Evolutionary conservation across 1,140 invertebrate genomes (phyloP).

Genomic region (Bombus pyrosoma): DNA sequence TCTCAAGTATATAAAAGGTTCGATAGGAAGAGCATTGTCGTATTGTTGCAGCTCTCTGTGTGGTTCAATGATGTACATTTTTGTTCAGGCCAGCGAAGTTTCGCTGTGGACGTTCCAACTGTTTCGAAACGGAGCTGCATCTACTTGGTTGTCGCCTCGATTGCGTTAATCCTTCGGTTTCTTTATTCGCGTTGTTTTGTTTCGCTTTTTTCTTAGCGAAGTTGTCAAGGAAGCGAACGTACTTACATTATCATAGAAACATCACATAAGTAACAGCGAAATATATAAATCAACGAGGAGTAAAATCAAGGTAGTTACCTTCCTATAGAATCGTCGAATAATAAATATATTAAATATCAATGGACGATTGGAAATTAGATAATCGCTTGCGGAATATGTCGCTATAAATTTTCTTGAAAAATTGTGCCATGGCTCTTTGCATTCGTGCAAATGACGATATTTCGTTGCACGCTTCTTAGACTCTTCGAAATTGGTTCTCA

Average conservation of each 20-base stretch:
- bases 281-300: no score
- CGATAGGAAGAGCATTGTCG: slow-evolving; percentile 15
- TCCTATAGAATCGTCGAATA: no score
- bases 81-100: background rate
- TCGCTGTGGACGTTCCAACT: background rate
- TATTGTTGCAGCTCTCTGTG: background rate
- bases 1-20: background rate
- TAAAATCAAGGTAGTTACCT: no score
- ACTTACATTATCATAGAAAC: no score
- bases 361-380: no score
- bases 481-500: background rate
- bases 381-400: no score
- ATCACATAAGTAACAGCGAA: no score
- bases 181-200: no score
- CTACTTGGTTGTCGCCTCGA: background rate
- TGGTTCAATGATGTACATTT: background rate
- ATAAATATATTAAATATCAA: no score
- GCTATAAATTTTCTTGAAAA: no score
- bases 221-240: background rate
- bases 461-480: background rate
- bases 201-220: background rate
- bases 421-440: no score
- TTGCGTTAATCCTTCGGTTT: background rate
- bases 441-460: no score
- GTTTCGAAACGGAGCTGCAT: background rate